Evolutionary conservation across 2,797 vertebrate species (phyloP), one percentile per base, ranked within the genome.

Genomic region (Heterohyrax brucei): DNA sequence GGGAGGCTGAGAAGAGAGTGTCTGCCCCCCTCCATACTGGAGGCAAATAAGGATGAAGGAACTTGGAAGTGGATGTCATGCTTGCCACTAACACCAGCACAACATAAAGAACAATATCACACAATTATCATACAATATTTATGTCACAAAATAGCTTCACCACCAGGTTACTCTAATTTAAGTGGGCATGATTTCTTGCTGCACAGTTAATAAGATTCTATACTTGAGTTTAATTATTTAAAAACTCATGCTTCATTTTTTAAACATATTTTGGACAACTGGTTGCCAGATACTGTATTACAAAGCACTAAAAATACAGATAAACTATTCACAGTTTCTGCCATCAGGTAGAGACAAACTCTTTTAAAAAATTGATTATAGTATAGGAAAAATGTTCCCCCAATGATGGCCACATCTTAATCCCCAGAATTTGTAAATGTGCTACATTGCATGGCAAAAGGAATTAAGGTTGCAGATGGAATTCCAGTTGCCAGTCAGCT

Each of bases 201-300:
- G 53, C 5, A 16, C 50, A 3, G 16, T 84, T 95, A 90, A 46
- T 87, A 30, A 61, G 56, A 79, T 75, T 79, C 44, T 64, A 26
- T 30, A 79, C 76, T 56, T 70, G n/a, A 62, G 53, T 5, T 2
- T 88, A 84, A 80, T 80, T 81, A 86, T 48, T 77, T 92, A 24
- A 96, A 89, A 84, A 68, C 4, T 48, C 61, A 53, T 79, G 70
- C n/a, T 87, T 81, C n/a, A 24, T 83, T 78, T 70, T 72, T 81
- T 79, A 73, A 91, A 46, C 30, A 89, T 10, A n/a, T 79, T 94
- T 94, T 62, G 50, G 16, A 85, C 33, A 91, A 72, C 12, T 73
- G 16, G 50, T 66, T 4, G 24, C 48, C 14, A 76, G 48, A 62
- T 14, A 61, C 16, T 70, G 39, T 16, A 77, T 10, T 75, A 70